Conservation (phyloP, 2,797 vertebrate genomes). For the Chelmon rostratus region DNA sequence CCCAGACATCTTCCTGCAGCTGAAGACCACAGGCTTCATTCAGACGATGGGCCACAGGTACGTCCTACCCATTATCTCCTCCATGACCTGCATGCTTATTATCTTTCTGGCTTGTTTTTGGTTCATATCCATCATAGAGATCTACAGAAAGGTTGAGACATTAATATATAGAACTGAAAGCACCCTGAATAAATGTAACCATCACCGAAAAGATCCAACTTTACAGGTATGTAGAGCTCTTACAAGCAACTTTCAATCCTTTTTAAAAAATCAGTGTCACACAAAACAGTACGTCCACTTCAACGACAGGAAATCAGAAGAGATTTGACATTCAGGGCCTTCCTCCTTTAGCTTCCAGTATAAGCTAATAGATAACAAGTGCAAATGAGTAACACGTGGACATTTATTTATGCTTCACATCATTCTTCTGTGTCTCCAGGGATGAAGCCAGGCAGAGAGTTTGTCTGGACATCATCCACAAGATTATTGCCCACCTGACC, state of each 20-base stretch:
- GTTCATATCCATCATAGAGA: neutral
- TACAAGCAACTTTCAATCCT: no score
- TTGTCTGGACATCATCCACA: slow-evolving; percentile 95
- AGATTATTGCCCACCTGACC: slow-evolving; percentile 89
- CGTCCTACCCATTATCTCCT: neutral
- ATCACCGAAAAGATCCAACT: neutral
- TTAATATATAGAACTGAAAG: neutral
- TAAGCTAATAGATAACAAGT: neutral
- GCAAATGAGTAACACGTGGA: neutral
- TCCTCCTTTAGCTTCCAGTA: neutral
- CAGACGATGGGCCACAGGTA: slow-evolving; percentile 94
- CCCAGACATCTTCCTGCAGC: slow-evolving; percentile 89
- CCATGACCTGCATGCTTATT: neutral
- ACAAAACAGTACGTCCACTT: neutral
- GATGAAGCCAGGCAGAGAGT: slow-evolving; percentile 94
- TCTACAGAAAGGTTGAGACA: neutral
- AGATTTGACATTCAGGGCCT: neutral
- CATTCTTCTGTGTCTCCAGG: slow-evolving; percentile 74
- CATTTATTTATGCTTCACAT: neutral
- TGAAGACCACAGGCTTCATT: slow-evolving; percentile 91
- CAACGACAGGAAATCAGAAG: neutral
- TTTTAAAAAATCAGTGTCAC: neutral
- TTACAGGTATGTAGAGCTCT: no score
- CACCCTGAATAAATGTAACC: neutral
- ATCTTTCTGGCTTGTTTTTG: neutral